These are phyloP conservation scores for Myotis brandtii DNA, from an alignment of 2,113 vertebrate genomes.

Conservation along the genomic window DNA sequence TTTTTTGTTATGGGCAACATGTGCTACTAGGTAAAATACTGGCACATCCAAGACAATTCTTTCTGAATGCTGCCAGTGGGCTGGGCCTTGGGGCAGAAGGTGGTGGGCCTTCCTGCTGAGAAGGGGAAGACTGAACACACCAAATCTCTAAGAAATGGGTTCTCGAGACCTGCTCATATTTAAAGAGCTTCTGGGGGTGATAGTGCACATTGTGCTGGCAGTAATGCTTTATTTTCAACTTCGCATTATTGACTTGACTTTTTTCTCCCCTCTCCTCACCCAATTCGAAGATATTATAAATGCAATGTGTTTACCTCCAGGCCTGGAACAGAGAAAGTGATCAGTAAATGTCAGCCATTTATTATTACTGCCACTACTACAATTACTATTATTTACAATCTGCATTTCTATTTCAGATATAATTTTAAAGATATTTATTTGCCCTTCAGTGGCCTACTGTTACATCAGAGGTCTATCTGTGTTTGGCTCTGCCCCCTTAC, in stretches of 20 bases:
- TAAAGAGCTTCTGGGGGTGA: background rate
- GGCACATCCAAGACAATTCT: background rate
- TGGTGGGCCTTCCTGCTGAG: background rate
- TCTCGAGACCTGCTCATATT: background rate
- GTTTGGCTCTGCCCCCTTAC: background rate
- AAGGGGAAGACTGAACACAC: background rate
- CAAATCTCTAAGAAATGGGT: background rate
- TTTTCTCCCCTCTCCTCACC: background rate
- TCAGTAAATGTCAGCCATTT: background rate
- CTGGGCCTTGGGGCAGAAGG: background rate
- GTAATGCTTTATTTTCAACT: background rate
- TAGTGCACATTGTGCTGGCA: too few relatives aligned
- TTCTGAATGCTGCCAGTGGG: constrained; percentile 32
- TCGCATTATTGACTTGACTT: background rate
- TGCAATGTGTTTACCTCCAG: background rate
- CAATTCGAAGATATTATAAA: background rate
- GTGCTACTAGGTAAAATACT: background rate
- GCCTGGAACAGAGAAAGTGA: background rate
- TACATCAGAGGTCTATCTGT: background rate
- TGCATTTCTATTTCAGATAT: background rate
- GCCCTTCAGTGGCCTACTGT: background rate
- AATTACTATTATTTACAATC: background rate
- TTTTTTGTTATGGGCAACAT: background rate
- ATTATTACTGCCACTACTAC: background rate
- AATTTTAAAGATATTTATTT: background rate